Percentiles rank a stretch among this genome's conserved stretches.
Conservation (phyloP, 2,797 vertebrate species). For the Euphonia xanthogaster region DNA sequence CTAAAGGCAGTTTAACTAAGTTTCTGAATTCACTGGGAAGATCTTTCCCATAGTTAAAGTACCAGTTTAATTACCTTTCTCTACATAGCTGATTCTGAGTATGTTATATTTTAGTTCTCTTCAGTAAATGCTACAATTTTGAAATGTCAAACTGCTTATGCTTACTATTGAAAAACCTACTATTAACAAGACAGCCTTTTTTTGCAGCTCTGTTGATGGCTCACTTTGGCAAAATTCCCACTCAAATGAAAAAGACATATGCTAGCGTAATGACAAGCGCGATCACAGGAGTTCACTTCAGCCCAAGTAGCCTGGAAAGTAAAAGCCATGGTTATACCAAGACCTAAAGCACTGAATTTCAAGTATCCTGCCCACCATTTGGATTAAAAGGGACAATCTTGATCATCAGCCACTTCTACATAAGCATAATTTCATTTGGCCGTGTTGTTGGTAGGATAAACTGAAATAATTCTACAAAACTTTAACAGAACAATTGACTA, state of each 20-base stretch:
- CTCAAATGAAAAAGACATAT: background rate
- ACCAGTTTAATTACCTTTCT: background rate
- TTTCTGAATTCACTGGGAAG: constrained; percentile 7
- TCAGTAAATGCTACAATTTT: constrained; percentile 5
- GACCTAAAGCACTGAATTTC: background rate
- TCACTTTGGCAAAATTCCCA: background rate
- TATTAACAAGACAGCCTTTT: background rate
- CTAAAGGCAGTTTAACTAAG: constrained; percentile 60
- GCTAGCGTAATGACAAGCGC: background rate
- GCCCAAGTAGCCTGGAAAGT: background rate
- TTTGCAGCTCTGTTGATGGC: background rate
- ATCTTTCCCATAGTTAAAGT: background rate
- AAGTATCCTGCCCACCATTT: background rate
- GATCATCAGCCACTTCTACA: background rate
- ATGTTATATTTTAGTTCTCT: background rate
- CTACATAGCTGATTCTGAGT: background rate
- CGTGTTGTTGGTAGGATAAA: background rate
- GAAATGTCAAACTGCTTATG: background rate
- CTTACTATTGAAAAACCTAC: background rate
- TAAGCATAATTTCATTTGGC: background rate
- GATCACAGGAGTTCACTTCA: background rate
- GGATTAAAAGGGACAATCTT: background rate
- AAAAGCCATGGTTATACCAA: background rate
- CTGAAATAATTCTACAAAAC: background rate
- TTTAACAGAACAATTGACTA: background rate